Evolutionary conservation across 2,113 vertebrate species (phyloP).

Genomic region (Gnathonemus longibarbis): DNA sequence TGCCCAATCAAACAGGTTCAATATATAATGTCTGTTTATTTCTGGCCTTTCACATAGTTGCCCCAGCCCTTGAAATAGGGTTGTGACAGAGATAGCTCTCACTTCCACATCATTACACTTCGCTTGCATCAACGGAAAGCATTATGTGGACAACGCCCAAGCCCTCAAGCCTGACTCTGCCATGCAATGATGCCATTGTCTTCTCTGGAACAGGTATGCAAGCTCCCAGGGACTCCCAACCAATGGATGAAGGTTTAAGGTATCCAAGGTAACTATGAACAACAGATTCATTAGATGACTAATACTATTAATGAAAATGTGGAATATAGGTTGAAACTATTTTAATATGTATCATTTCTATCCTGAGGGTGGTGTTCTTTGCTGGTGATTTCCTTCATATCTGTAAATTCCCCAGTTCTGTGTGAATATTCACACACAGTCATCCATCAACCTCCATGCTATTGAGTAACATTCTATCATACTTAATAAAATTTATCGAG

Average conservation of each 20-base stretch:
- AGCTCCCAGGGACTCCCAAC: not conserved
- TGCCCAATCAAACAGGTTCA: not conserved
- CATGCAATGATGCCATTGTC: not conserved
- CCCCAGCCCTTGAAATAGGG: not conserved
- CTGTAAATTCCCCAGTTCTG: not conserved
- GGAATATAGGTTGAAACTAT: not conserved
- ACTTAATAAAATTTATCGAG: not conserved
- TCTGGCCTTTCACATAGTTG: not conserved
- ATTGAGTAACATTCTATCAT: not conserved
- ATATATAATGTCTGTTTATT: not conserved
- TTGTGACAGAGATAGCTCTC: not conserved
- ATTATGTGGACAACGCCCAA: not conserved
- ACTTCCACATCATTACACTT: not conserved
- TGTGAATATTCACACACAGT: not conserved
- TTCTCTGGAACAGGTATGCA: not conserved
- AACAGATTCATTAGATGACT: conserved; percentile 10
- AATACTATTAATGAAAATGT: not conserved
- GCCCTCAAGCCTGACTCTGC: not conserved
- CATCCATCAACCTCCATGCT: not conserved
- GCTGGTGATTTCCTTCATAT: not conserved
- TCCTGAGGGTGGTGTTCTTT: not conserved
- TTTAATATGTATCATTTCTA: not conserved
- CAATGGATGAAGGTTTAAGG: not conserved
- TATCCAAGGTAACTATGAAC: not conserved
- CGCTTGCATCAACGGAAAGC: not conserved